Conservation (phyloP, 2,113 vertebrate genomes). For the Irena cyanogastra region DNA sequence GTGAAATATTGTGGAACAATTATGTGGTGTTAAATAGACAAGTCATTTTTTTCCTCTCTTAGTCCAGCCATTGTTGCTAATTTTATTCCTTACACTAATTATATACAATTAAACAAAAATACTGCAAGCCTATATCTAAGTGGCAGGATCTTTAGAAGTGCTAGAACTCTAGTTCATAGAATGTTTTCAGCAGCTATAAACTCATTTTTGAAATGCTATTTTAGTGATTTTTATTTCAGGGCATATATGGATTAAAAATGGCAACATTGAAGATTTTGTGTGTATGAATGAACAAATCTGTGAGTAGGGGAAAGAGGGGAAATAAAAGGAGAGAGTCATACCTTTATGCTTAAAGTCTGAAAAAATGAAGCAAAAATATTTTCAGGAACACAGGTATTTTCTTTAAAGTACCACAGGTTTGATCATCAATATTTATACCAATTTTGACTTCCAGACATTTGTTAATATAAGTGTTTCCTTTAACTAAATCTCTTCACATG, state of each 20-base stretch:
- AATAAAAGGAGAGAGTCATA: not conserved
- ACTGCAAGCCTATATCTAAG: not conserved
- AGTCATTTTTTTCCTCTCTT: constrained; percentile 38
- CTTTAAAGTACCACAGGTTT: not conserved
- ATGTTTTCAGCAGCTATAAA: not conserved
- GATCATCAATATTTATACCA: not conserved
- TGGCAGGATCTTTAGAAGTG: not conserved
- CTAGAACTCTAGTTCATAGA: not conserved
- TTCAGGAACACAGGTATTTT: not conserved
- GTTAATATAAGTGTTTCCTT: not conserved
- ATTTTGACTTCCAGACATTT: not conserved
- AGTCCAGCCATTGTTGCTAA: constrained; percentile 45
- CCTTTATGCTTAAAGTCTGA: not conserved
- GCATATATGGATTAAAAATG: not conserved
- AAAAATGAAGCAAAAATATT: not conserved
- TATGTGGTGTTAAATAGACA: constrained; percentile 38
- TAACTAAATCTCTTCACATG: not conserved
- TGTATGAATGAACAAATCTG: not conserved
- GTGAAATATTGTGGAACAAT: constrained; percentile 60
- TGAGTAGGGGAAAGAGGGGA: not conserved
- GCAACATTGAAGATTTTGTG: not conserved
- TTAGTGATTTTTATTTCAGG: constrained; percentile 21
- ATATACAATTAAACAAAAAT: constrained; percentile 63
- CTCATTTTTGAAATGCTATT: constrained; percentile 9
- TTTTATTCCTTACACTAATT: constrained; percentile 60